Conservation (phyloP, 2,888 invertebrate species). For the Cryptops parisi region DNA sequence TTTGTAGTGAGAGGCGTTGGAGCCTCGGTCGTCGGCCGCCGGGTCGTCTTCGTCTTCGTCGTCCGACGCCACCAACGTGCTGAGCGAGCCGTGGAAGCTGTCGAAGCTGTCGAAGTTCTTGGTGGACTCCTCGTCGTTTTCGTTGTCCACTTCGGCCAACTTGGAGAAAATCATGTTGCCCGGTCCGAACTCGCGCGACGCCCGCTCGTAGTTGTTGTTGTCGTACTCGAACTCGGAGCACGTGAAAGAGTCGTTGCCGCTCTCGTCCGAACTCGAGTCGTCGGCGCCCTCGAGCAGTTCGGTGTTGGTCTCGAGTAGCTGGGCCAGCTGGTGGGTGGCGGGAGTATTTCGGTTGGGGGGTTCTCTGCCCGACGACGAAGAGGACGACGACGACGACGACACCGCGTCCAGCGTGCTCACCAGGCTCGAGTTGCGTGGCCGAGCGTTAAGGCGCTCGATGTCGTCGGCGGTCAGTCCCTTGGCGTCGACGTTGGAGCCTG, state of each 20-base stretch:
- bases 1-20: slow-evolving; percentile 66
- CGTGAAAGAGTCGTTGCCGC: slow-evolving; percentile 89
- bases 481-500: slow-evolving; percentile 41
- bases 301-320: slow-evolving; percentile 29
- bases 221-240: slow-evolving; percentile 97
- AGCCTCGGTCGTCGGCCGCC: slow-evolving; percentile 54
- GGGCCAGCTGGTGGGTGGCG: slow-evolving; percentile 25
- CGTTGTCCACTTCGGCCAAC: slow-evolving; percentile 28
- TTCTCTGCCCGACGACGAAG: slow-evolving; percentile 17
- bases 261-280: slow-evolving; percentile 54
- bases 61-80: slow-evolving; percentile 84
- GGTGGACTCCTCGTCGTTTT: slow-evolving; percentile 26
- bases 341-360: slow-evolving; percentile 3
- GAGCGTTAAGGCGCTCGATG: slow-evolving; percentile 73
- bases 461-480: slow-evolving; percentile 86
- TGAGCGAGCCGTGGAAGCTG: slow-evolving; percentile 83
- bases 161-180: slow-evolving; percentile 46
- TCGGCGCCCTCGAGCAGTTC: slow-evolving; percentile 22
- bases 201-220: slow-evolving; percentile 45
- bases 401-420: slow-evolving; percentile 86
- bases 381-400: slow-evolving; percentile 48
- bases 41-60: too few species aligned
- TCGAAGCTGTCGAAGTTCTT: slow-evolving; percentile 72
- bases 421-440: slow-evolving; percentile 75
- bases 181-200: slow-evolving; percentile 26